Evolutionary conservation across 2,888 invertebrate genomes (phyloP).

Genomic region (Peribatodes rhomboidaria): DNA sequence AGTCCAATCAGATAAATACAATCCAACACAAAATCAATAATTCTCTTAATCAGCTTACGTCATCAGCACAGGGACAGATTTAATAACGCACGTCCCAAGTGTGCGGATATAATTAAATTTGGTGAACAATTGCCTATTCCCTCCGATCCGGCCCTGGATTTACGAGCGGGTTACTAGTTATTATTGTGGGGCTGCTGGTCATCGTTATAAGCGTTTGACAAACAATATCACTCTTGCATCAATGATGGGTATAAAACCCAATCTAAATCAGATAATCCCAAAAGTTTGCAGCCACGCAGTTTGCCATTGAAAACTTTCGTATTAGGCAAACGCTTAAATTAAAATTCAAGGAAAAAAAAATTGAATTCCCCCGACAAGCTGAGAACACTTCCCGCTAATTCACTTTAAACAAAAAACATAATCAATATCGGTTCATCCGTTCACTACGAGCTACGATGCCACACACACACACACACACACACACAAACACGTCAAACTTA

Average conservation of each 20-base stretch:
- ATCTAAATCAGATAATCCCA: too few relatives aligned
- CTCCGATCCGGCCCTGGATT: slow-evolving; percentile 32
- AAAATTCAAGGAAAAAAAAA: too few relatives aligned
- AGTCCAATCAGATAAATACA: not conserved
- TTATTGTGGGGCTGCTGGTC: not conserved
- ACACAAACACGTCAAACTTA: too few relatives aligned
- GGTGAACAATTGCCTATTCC: slow-evolving; percentile 36
- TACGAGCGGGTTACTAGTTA: slow-evolving; percentile 28
- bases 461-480: too few relatives aligned
- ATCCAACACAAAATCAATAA: slow-evolving; percentile 5
- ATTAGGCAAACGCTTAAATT: too few relatives aligned
- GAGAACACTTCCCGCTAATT: too few relatives aligned
- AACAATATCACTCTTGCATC: not conserved
- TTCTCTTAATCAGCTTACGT: slow-evolving; percentile 16
- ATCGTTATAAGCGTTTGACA: not conserved
- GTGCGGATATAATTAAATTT: slow-evolving; percentile 38
- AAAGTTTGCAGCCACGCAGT: too few relatives aligned
- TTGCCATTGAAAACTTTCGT: too few relatives aligned
- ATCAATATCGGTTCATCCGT: too few relatives aligned
- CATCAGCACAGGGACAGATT: slow-evolving; percentile 21
- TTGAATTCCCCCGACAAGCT: too few relatives aligned
- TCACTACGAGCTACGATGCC: too few relatives aligned
- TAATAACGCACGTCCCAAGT: slow-evolving; percentile 24
- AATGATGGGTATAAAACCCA: not conserved
- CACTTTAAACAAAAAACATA: too few relatives aligned